These are phyloP conservation scores for Latheticus oryzae DNA, from an alignment of 2,888 invertebrate genomes.

Conservation along the genomic window DNA sequence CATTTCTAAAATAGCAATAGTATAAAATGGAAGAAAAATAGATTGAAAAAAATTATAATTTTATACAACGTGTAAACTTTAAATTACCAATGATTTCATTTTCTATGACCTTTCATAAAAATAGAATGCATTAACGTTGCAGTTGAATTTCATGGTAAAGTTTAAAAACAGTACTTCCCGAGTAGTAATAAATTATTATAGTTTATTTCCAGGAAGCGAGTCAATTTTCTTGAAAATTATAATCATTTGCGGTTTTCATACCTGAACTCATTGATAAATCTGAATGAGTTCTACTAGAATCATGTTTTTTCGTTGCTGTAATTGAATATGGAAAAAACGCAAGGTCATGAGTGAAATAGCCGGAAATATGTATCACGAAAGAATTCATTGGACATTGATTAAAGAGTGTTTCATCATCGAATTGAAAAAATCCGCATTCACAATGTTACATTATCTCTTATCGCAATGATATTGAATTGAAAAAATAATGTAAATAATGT, in stretches of 20 bases:
- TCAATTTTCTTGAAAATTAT: background rate
- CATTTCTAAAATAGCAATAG: slow-evolving; percentile 32
- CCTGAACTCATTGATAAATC: slow-evolving; percentile 1
- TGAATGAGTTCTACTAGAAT: slow-evolving; percentile 5
- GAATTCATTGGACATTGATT: slow-evolving; percentile 20
- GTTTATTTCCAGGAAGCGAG: background rate
- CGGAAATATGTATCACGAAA: slow-evolving; percentile 18
- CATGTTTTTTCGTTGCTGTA: background rate
- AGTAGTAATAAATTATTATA: too few species aligned
- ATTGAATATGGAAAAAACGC: slow-evolving; percentile 23
- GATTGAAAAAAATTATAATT: too few species aligned
- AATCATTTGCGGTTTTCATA: slow-evolving; percentile 2
- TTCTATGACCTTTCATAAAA: too few species aligned
- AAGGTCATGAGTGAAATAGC: slow-evolving; percentile 19
- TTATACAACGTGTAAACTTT: too few species aligned
- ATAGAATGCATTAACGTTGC: background rate
- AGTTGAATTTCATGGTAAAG: background rate
- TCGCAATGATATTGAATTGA: slow-evolving; percentile 1
- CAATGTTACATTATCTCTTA: slow-evolving; percentile 3
- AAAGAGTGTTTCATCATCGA: background rate
- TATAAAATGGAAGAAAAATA: too few species aligned
- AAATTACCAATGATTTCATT: too few species aligned
- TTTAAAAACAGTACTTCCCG: background rate
- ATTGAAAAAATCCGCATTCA: slow-evolving; percentile 10
- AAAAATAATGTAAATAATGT: slow-evolving; percentile 11